Evolutionary conservation across 2,888 invertebrate species (phyloP).

Genomic region (Linyphia triangularis): DNA sequence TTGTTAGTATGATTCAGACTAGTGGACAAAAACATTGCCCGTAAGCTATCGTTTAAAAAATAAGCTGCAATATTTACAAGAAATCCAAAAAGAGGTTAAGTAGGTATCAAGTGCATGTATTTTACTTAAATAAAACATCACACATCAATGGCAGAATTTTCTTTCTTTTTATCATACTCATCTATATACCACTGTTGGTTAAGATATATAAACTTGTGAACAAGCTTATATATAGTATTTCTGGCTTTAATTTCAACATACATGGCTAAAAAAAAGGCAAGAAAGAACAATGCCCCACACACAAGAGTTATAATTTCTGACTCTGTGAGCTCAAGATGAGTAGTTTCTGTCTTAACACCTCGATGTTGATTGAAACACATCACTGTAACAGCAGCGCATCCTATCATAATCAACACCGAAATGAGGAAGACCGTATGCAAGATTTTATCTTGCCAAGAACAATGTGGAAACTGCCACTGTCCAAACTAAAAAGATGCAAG

Average conservation of each 20-base stretch:
- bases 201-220: constrained; percentile 79
- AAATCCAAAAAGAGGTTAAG: constrained; percentile 2
- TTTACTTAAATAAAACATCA: constrained; percentile 35
- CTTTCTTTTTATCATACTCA: constrained; percentile 79
- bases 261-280: constrained; percentile 83
- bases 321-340: constrained; percentile 80
- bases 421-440: constrained; percentile 82
- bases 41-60: constrained; percentile 36
- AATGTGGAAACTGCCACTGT: constrained; percentile 81
- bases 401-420: constrained; percentile 81
- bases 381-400: constrained; percentile 82
- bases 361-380: constrained; percentile 82
- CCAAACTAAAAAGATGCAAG: constrained; percentile 80
- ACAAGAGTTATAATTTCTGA: constrained; percentile 82
- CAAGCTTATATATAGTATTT: constrained; percentile 81
- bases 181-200: constrained; percentile 82
- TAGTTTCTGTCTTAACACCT: constrained; percentile 77
- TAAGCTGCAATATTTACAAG: constrained; percentile 11
- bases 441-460: constrained; percentile 81
- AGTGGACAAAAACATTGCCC: background rate
- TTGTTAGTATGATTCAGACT: constrained; percentile 16
- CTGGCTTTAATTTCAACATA: constrained; percentile 82
- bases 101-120: constrained; percentile 26
- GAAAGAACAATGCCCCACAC: constrained; percentile 82
- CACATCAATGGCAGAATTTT: constrained; percentile 73